Evolutionary conservation across 35 echinoderm and acorn worm species (phyloP), one percentile per base, ranked within the genome.

Genomic region (Stichopus chloronotus): DNA sequence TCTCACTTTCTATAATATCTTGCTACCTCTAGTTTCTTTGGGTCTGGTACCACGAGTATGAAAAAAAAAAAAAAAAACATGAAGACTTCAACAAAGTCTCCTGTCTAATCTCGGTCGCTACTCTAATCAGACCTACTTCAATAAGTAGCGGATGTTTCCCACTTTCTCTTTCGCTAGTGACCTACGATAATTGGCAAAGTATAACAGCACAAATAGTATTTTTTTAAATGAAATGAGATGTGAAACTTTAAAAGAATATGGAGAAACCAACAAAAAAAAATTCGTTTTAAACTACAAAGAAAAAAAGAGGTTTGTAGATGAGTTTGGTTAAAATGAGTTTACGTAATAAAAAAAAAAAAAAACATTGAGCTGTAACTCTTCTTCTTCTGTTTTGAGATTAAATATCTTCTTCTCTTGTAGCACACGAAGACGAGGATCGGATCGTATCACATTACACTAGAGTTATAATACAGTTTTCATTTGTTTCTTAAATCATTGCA

Each of bases 321-420:
- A 74, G 69, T 20, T 74, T 16, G 69, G 69, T 5, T 74, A 19
- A 43, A 19, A 74, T 74, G 69, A 74, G 69, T 74, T 74, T 20
- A 14, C 22, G 22, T 74, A 65, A 14, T 5, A 65, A 14, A 65
- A 65, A 65, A 65, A 19, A 63, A 74, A 74, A n/a, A 8, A 53
- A 83, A 84, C 4, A 84, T 7, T n/a, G 53, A 85, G 57, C 55
- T 58, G 82, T 85, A 23, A 22, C 58, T 82, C 52, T 58, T 58
- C 82, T 85, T n/a, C n/a, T n/a, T n/a, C n/a, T 85, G 7, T 74
- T 85, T 20, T 14, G 56, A 85, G 56, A 58, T 85, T 58, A 85
- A 85, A 85, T 85, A 85, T 85, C 82, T 85, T 78, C n/a, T 78
- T 58, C 57, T 85, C 82, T 85, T 85, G 82, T 85, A 85, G 82